These are phyloP conservation scores for Alligator sinensis DNA, from an alignment of 2,113 vertebrate species.

Conservation along the genomic window DNA sequence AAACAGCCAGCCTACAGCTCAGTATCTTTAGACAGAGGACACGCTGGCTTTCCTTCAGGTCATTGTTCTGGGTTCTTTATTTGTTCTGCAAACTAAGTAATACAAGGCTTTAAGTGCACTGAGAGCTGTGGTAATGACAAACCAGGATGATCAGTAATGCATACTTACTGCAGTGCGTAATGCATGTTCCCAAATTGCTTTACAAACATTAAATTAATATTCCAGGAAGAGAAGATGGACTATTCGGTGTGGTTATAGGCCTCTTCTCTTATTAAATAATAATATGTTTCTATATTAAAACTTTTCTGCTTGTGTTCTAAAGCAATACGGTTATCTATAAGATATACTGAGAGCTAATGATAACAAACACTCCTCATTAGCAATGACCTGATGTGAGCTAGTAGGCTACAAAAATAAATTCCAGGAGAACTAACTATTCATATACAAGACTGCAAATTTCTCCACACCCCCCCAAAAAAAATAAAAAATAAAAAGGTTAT, in stretches of 20 bases:
- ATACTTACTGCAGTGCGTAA: background rate
- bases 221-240: slow-evolving; percentile 28
- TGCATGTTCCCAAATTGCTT: background rate
- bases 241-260: slow-evolving; percentile 2
- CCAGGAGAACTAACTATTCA: too few relatives aligned
- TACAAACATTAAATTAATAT: background rate
- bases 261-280: slow-evolving; percentile 42
- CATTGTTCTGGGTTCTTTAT: background rate
- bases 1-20: accelerated
- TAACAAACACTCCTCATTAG: slow-evolving; percentile 20
- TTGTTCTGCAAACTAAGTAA: background rate
- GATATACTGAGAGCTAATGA: slow-evolving; percentile 13
- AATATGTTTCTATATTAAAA: slow-evolving; percentile 58
- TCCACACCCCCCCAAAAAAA: too few relatives aligned
- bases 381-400: slow-evolving; percentile 35
- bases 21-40: background rate
- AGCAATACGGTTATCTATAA: slow-evolving; percentile 51
- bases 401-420: too few relatives aligned
- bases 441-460: too few relatives aligned
- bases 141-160: background rate
- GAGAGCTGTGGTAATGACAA: background rate
- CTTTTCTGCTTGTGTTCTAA: slow-evolving; percentile 46
- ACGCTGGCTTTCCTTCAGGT: background rate
- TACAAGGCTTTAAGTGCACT: background rate
- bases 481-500: background rate